Evolutionary conservation across 64 coral and sea anemone genomes (phyloP), one percentile per base, ranked within the genome.

Genomic region (Porites lutea): DNA sequence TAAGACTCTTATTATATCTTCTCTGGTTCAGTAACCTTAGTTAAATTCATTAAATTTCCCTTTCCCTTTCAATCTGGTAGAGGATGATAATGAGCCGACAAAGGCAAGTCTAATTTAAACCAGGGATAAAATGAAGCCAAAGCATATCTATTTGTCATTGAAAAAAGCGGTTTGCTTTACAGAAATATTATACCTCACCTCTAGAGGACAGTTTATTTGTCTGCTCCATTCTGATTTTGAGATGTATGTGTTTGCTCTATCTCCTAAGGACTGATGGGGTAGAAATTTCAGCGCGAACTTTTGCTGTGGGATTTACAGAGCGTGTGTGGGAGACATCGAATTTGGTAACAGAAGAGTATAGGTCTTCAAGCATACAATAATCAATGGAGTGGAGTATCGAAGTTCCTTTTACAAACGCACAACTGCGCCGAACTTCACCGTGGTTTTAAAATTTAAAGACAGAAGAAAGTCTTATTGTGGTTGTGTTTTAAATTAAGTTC

Each of bases 361-460:
- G 60, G 46, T 85, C 3, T 85, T 62, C 22, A 85, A n/a, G 45
- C n/a, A 27, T 67, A 63, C 83, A 7, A 51, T 47, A 2, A 45
- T 86, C 3, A 22, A 66, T 86, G 63, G 71, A 49, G 19, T 69
- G 20, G 83, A 86, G 3, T 86, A 86, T 5, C 83, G 71, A 60
- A 86, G 83, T 47, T 86, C 83, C 46, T 8, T 86, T 15, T 86
- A 86, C 48, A 52, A 70, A 13, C 68, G 51, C 68, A 72, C 83
- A 37, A 86, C 20, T 48, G 83, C 83, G 12, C 68, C 65, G 51
- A 69, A 86, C 51, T 86, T 86, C 65, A 86, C 83, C 9, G 45
- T 86, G 16, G 37, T 86, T 86, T 86, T 86, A 27, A 2, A 86
- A 19, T 86, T 86, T 43, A 2, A 86, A 19, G 51, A 14, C 8